Evolutionary conservation across 2,113 vertebrate genomes (phyloP).

Genomic region (Ceyx melanurus): DNA sequence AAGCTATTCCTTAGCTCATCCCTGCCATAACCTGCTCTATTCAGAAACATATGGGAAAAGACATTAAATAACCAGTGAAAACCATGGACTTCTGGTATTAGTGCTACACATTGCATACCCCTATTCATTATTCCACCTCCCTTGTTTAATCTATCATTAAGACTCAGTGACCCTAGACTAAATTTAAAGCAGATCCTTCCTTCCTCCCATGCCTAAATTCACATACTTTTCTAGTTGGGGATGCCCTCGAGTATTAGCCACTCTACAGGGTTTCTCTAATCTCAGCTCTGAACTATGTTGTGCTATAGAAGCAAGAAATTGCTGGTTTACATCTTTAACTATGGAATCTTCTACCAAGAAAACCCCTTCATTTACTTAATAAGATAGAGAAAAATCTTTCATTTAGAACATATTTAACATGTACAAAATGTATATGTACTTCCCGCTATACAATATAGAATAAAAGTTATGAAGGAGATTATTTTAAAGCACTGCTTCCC

Average conservation of each 20-base stretch:
- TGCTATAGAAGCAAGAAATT: constrained; percentile 85
- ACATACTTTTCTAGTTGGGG: constrained; percentile 84
- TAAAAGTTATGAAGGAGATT: neutral
- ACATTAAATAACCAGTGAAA: constrained; percentile 84
- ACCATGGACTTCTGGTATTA: constrained; percentile 85
- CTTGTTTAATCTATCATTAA: constrained; percentile 88
- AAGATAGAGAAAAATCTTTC: constrained; percentile 67
- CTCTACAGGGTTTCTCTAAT: constrained; percentile 88
- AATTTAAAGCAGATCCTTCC: constrained; percentile 89
- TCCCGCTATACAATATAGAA: neutral
- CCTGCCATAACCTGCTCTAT: constrained; percentile 83
- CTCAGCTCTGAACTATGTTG: constrained; percentile 84
- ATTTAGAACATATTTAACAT: constrained; percentile 36
- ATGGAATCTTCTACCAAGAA: constrained; percentile 71
- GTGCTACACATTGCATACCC: constrained; percentile 83
- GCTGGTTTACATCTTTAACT: constrained; percentile 83
- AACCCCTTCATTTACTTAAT: constrained; percentile 70
- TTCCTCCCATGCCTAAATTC: constrained; percentile 88
- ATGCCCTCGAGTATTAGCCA: constrained; percentile 87
- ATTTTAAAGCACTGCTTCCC: neutral
- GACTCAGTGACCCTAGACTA: constrained; percentile 86
- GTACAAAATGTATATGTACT: neutral
- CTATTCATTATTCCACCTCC: constrained; percentile 84
- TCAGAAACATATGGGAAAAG: constrained; percentile 85
- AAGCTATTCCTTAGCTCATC: constrained; percentile 84